Conservation (phyloP, 2,888 invertebrate genomes). For the Flexamia atlantica region DNA sequence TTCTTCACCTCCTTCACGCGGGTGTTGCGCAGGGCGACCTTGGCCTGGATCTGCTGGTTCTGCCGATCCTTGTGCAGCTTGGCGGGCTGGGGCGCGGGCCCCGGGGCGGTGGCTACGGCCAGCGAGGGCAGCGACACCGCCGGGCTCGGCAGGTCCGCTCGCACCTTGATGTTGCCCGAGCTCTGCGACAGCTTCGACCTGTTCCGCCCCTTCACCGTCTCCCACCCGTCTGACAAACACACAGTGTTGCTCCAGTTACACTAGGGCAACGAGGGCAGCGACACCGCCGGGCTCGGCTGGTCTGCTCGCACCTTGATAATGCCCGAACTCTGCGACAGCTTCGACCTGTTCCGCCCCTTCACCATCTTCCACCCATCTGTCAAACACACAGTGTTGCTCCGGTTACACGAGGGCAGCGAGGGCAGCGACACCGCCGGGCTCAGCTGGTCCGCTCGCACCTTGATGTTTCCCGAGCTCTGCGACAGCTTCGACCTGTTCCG, state of each 20-base stretch:
- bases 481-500: conserved; percentile 78
- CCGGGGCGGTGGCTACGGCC: conserved; percentile 71
- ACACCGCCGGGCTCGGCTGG: conserved; percentile 90
- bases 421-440: conserved; percentile 91
- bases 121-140: conserved; percentile 90
- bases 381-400: conserved; percentile 20
- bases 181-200: conserved; percentile 74
- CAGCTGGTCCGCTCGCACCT: conserved; percentile 80
- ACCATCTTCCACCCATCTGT: conserved; percentile 94
- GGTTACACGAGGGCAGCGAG: conserved; percentile 77
- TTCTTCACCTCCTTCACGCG: conserved; percentile 11
- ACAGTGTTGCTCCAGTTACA: too few relatives aligned
- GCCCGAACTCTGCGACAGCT: conserved; percentile 72
- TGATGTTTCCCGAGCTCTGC: conserved; percentile 69
- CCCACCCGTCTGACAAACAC: conserved; percentile 85
- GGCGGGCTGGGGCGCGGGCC: conserved; percentile 28
- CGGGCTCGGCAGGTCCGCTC: conserved; percentile 84
- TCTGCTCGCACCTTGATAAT: conserved; percentile 72
- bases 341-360: conserved; percentile 82
- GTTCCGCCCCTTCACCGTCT: conserved; percentile 89
- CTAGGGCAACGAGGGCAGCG: conserved; percentile 85
- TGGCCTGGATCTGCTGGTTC: conserved; percentile 61
- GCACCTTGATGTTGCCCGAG: conserved; percentile 68
- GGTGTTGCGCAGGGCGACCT: not conserved
- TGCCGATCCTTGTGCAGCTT: conserved; percentile 61